These are phyloP conservation scores for Monomorium pharaonis DNA, from an alignment of 1,140 invertebrate genomes.

Conservation along the genomic window DNA sequence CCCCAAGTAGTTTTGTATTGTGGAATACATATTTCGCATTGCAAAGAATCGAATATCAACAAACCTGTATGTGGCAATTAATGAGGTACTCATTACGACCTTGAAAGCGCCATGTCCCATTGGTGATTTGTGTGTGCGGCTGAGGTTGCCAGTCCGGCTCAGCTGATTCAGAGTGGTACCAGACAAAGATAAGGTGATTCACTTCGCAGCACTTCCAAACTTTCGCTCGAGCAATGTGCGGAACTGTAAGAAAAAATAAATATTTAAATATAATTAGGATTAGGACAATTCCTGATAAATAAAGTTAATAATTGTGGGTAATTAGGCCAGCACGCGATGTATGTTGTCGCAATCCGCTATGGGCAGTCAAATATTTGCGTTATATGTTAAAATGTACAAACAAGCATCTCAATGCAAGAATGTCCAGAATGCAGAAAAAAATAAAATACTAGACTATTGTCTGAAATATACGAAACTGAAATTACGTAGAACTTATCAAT, in stretches of 20 bases:
- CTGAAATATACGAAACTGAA: not conserved
- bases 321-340: not conserved
- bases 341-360: not conserved
- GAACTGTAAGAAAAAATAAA: constrained; percentile 83
- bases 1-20: too few relatives aligned
- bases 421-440: not conserved
- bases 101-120: constrained; percentile 88
- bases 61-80: constrained; percentile 90
- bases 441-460: not conserved
- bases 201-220: constrained; percentile 89
- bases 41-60: not conserved
- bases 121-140: constrained; percentile 85
- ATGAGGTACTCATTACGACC: constrained; percentile 92
- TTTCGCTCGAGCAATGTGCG: constrained; percentile 87
- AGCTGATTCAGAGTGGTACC: constrained; percentile 92
- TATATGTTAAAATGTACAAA: not conserved
- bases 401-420: not conserved
- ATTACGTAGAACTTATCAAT: constrained; percentile 35
- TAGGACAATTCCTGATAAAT: not conserved
- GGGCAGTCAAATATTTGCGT: not conserved
- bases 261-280: not conserved
- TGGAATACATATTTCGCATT: not conserved
- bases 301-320: not conserved
- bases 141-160: constrained; percentile 90
- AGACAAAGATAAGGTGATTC: constrained; percentile 92